Percentiles rank a stretch among this genome's conserved stretches.
Conservation (phyloP, 1,140 invertebrate genomes). For the Tetraneura akinire region DNA sequence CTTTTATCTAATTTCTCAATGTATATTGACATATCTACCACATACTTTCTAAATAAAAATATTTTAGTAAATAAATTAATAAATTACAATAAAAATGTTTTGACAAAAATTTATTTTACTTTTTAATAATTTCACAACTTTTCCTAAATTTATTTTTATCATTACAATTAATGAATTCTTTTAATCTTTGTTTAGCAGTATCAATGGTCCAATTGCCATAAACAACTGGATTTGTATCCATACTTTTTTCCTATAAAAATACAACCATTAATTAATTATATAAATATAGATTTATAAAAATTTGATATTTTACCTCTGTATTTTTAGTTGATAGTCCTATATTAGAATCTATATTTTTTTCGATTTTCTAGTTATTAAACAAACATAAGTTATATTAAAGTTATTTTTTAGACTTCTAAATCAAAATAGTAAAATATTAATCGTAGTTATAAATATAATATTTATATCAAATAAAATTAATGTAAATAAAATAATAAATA, state of each 20-base stretch:
- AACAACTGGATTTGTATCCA: background rate
- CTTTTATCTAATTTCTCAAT: background rate
- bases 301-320: background rate
- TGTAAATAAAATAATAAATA: too few relatives aligned
- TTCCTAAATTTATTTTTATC: background rate
- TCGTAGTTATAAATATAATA: too few relatives aligned
- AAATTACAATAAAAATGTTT: background rate
- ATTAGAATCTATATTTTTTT: background rate
- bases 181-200: background rate
- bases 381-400: background rate
- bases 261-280: too few relatives aligned
- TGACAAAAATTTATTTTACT: background rate
- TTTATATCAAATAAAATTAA: too few relatives aligned
- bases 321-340: background rate
- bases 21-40: background rate
- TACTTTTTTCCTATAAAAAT: background rate
- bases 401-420: too few relatives aligned
- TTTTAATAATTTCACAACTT: background rate
- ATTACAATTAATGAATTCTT: background rate
- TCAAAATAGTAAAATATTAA: too few relatives aligned
- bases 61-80: background rate
- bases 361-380: background rate
- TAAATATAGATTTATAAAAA: too few relatives aligned
- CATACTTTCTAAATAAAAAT: background rate
- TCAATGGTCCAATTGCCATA: background rate